Evolutionary conservation across 2,797 vertebrate species (phyloP), one percentile per base, ranked within the genome.

Genomic region (Molossus alvarezi): DNA sequence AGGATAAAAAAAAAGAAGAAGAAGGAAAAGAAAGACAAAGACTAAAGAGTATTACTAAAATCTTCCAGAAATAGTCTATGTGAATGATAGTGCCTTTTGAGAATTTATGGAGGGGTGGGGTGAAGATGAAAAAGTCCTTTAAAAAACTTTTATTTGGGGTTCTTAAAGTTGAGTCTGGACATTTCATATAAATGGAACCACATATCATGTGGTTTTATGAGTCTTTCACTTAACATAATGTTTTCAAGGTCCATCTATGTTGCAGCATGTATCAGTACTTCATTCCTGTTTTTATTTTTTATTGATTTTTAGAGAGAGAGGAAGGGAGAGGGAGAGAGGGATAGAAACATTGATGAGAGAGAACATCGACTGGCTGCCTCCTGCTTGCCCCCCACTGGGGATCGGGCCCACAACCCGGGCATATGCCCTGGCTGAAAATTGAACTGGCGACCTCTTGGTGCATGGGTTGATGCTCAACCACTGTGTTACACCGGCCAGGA

Each of bases 61-160:
- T 51, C 27, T 79, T 85, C n/a, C 21, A 94, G 83, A 64, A 87
- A 90, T 81, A 20, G 1, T 77, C 55, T 27, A 29, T 41, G 11
- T n/a, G 48, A 80, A 29, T 15, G 3, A 79, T 13, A 41, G 29
- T 21, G 51, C 18, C 37, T 97, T 91, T 53, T 71, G 45, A 79
- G 76, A 77, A 48, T 73, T 90, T 33, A 29, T 14, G 17, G 41
- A 45, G 58, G 4, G 3, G 10, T 1, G 0, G 1, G 2, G 23
- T 12, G n/a, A 33, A 12, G 67, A 67, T 53, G 65, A 77, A 85
- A 94, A 71, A 67, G 62, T 8, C 71, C 37, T 95, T 91, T 71
- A 62, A 89, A 86, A 86, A 57, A 20, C 8, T 73, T 93, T 93
- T 57, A 81, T 60, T 51, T 77, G 41, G 37, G 73, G 14, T 81